Base-by-base conservation (phyloP, 2,888 invertebrate species). In the Chrysopilus asiliformis region DNA sequence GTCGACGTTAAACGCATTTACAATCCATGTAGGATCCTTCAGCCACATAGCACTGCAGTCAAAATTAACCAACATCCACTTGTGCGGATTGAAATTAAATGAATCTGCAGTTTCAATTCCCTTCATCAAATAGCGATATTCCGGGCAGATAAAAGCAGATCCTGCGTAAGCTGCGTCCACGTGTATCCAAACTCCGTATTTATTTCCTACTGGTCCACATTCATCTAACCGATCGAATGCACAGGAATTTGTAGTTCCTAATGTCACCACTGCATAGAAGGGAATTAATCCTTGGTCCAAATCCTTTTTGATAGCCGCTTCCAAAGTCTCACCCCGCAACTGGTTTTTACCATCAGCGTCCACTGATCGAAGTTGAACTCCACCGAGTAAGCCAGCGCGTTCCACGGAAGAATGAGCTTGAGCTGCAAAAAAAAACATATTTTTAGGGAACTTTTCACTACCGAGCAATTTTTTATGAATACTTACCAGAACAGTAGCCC, bases 41-140 rank as follows among this genome's bases (percentile, higher is more conserved):
- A 89, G 67, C 97, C 97, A 98, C 85, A 98, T 83, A 1, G 95
- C 81, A 9, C 97, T 97, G 57, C 97, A 98, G 63, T 98, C 98
- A 52, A 97, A 98, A 62, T 93, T 97, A n/a, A 97, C 90, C 47
- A 97, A 64, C 75, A 98, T 68, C 97, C 97, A 99, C 65, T 99
- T 98, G 64, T 97, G 97, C 0, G 98, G 97, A 59, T 99, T 98
- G 56, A 97, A 94, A 63, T 97, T 95, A 60, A 97, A 94, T 0
- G 95, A 97, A 53, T 93, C 86, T 0, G 91, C 94, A 41, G 75
- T 73, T 62, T 98, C 84, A 5, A 87, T 61, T 16, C 90, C 90
- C 47, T 79, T 77, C 79, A 94, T 84, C 16, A 90, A 66, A 53
- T 87, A 76, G 27, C 93, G 79, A 62, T 83, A 93, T 65, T 98